Evolutionary conservation across 2,888 invertebrate genomes (phyloP).

Genomic region (Arge pagana): DNA sequence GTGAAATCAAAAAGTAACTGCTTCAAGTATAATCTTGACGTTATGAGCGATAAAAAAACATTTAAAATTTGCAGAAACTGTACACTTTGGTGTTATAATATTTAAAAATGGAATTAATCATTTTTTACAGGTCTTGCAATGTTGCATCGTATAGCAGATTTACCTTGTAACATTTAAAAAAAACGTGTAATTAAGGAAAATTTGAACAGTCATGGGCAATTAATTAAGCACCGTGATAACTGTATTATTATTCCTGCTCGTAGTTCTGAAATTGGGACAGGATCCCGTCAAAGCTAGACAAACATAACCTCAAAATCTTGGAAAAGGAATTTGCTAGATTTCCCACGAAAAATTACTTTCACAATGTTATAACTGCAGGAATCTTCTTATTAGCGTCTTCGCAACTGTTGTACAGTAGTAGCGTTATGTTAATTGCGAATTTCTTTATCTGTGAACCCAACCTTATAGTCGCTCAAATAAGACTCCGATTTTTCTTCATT

Average conservation of each 20-base stretch:
- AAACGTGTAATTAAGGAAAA: not conserved
- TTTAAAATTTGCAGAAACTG: too few relatives aligned
- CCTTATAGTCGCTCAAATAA: conserved; percentile 17
- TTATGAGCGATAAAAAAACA: too few relatives aligned
- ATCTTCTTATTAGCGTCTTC: not conserved
- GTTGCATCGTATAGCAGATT: too few relatives aligned
- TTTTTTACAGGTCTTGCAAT: too few relatives aligned
- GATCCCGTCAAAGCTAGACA: conserved; percentile 10
- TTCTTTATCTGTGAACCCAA: conserved; percentile 22
- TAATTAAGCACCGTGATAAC: not conserved
- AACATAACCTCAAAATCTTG: conserved; percentile 22
- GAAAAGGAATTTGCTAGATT: not conserved
- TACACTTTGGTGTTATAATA: conserved; percentile 65
- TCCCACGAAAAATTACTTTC: not conserved
- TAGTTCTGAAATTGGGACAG: conserved; percentile 2
- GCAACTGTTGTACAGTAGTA: not conserved
- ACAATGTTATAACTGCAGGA: not conserved
- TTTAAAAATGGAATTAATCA: too few relatives aligned
- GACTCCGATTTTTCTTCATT: conserved; percentile 18
- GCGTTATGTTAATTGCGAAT: conserved; percentile 25
- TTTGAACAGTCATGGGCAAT: too few relatives aligned
- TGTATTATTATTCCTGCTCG: not conserved
- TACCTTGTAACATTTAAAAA: too few relatives aligned
- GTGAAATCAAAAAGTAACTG: too few relatives aligned
- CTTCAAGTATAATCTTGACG: too few relatives aligned